Evolutionary conservation across 2,113 vertebrate species (phyloP), one percentile per base, ranked within the genome.

Genomic region (Sebastes schlegelii): DNA sequence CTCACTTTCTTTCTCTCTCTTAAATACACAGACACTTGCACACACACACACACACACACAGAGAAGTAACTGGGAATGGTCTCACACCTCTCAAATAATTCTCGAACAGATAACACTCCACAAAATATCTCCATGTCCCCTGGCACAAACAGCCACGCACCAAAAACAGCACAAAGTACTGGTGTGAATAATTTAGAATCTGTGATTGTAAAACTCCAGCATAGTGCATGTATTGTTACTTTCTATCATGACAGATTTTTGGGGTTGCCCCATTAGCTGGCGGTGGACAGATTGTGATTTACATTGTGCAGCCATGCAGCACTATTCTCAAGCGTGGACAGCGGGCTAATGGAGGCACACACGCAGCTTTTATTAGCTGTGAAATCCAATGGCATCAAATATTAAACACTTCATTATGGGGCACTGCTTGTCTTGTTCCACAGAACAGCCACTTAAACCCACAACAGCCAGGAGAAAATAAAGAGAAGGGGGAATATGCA

Each of bases 341-440:
- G 82, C 77, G 82, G 82, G 74, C 92, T 94, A 95, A 94, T 94
- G 92, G 93, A 92, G 77, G 90, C 89, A 82, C 82, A 89, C 88
- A 91, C 74, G 49, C 85, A 73, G 90, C 90, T 93, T 94, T 95
- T 94, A 94, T 95, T 95, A 95, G 94, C 93, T 92, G 91, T 91
- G 91, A 92, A 94, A 94, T 94, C 91, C 92, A 90, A 86, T 89
- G 91, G 91, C 90, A 94, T 95, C 91, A 95, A 95, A 95, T 95
- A 95, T 95, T 94, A 91, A 95, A 93, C 91, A 93, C 88, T 94
- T 95, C 93, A 94, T 95, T 94, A 95, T 87, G 93, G 92, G 88
- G 89, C 91, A 68, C 87, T 84, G 90, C 91, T 94, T 93, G 93
- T 94, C 94, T 91, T 92, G 91, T 92, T 92, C 88, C 88, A 84